Evolutionary conservation across 2,113 vertebrate genomes (phyloP).

Genomic region (Quiscalus mexicanus): DNA sequence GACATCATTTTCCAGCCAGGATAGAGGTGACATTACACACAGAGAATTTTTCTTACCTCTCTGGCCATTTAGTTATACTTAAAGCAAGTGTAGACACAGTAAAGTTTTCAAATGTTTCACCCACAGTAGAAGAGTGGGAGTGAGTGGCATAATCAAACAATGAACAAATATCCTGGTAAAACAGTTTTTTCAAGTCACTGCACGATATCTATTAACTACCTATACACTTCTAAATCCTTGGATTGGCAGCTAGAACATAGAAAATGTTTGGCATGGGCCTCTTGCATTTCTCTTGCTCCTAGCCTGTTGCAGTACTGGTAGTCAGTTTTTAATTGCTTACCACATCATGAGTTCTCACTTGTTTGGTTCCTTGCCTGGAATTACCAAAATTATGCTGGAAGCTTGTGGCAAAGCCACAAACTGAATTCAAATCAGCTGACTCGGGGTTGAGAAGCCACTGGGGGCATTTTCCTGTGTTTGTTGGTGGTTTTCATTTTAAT

Average conservation of each 20-base stretch:
- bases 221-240: neutral
- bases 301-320: neutral
- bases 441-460: neutral
- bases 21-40: neutral
- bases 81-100: neutral
- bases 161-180: neutral
- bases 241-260: neutral
- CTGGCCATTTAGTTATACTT: neutral
- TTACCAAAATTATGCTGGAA: neutral
- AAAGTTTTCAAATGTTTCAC: neutral
- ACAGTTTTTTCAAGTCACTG: neutral
- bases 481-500: neutral
- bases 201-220: accelerated
- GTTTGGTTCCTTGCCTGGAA: neutral
- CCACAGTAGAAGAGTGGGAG: neutral
- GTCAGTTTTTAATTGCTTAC: neutral
- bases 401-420: neutral
- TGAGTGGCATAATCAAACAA: neutral
- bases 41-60: neutral
- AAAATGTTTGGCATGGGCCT: neutral
- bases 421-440: neutral
- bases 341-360: neutral
- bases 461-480: neutral
- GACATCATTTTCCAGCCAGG: neutral
- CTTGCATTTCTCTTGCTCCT: neutral